phyloP scores from a whole-genome alignment of 2,888 invertebrate species.

The Junonia oenone region DNA sequence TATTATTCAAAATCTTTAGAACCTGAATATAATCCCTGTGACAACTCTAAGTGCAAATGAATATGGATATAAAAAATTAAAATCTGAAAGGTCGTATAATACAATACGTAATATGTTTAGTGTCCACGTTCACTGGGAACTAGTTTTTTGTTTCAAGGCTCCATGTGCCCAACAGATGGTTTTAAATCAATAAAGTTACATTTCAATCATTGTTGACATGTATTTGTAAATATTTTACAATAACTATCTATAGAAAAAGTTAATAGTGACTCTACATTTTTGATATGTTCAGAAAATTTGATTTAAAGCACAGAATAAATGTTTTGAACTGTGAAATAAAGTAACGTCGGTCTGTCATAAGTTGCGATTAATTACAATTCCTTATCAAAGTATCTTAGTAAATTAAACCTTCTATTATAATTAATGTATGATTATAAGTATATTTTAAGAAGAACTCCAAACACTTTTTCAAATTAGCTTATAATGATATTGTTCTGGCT shows the following conservation, averaged over 20 bases:
- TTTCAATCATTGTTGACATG: constrained; percentile 12
- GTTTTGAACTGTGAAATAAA: too few relatives aligned
- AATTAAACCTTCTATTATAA: too few relatives aligned
- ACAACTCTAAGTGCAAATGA: constrained; percentile 16
- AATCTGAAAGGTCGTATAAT: constrained; percentile 30
- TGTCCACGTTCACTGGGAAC: constrained; percentile 40
- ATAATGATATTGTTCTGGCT: too few relatives aligned
- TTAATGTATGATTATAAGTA: too few relatives aligned
- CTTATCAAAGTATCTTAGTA: too few relatives aligned
- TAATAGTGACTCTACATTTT: background rate
- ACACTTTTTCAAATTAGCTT: too few relatives aligned
- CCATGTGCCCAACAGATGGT: constrained; percentile 30
- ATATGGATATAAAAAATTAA: constrained; percentile 16
- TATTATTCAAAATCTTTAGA: background rate
- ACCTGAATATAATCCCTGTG: background rate
- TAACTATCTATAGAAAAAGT: too few relatives aligned
- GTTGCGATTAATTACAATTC: too few relatives aligned
- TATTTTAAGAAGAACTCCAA: too few relatives aligned
- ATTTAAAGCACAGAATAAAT: too few relatives aligned
- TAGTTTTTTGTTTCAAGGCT: constrained; percentile 47
- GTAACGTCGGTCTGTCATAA: too few relatives aligned
- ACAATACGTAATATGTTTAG: constrained; percentile 18
- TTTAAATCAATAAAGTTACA: constrained; percentile 17
- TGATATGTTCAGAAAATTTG: too few relatives aligned
- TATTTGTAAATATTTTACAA: background rate